A percentile compares a stretch with the other conserved stretches of the same genome.
Conservation (phyloP, 30 jellyfish, hydroid and myxozoan genomes). For the Hydractinia echinata region DNA sequence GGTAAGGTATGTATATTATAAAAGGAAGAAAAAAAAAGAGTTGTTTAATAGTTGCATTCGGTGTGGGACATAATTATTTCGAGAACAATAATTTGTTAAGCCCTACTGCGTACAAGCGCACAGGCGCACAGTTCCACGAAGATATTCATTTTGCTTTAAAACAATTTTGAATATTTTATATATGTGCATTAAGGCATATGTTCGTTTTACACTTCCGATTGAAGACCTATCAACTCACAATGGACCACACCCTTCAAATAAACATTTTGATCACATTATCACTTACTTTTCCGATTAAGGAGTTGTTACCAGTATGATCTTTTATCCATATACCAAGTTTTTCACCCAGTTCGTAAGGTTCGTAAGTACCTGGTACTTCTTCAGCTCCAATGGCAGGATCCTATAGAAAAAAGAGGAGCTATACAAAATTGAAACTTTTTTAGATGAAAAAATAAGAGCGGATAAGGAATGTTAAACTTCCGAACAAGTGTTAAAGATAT, state of each 20-base stretch:
- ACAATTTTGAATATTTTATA: no score
- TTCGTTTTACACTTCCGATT: not conserved
- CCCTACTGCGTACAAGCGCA: no score
- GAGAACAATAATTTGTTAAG: no score
- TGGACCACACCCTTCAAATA: not conserved
- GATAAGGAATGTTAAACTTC: not conserved
- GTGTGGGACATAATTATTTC: no score
- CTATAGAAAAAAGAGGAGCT: constrained; percentile 16
- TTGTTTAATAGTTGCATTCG: no score
- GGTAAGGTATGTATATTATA: no score
- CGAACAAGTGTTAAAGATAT: not conserved
- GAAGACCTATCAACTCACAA: not conserved
- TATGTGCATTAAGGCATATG: no score
- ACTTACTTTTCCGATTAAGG: constrained; percentile 76
- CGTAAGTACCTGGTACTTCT: constrained; percentile 56
- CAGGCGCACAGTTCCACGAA: no score
- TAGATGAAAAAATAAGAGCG: not conserved
- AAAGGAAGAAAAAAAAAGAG: no score
- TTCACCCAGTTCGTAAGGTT: constrained; percentile 73
- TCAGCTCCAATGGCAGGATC: constrained; percentile 95
- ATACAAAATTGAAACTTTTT: not conserved
- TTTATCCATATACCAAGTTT: constrained; percentile 67
- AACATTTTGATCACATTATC: not conserved
- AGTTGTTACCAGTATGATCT: constrained; percentile 45
- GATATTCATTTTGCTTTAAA: no score